phyloP scores from a whole-genome alignment of 2,113 vertebrate genomes.

The Perca schrenkii region DNA sequence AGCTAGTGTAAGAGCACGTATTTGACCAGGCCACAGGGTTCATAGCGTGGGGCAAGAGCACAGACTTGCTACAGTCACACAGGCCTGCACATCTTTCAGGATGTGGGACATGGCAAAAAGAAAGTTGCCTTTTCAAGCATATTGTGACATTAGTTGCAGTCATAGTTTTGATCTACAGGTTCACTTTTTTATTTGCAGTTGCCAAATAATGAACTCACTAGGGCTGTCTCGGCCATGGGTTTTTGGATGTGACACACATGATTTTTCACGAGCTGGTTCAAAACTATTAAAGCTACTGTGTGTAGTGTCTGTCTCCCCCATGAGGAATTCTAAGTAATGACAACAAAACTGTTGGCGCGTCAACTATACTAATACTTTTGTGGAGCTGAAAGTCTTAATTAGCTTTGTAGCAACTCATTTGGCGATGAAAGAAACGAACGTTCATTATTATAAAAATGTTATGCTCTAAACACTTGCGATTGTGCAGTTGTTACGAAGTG shows the following conservation, averaged over 20 bases:
- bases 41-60: constrained; percentile 1
- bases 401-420: no score
- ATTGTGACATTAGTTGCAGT: neutral
- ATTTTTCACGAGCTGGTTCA: neutral
- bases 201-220: neutral
- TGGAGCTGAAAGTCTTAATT: no score
- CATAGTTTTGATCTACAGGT: neutral
- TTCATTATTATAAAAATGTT: no score
- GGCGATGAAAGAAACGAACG: no score
- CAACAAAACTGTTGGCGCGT: no score
- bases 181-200: neutral
- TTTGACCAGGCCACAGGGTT: constrained; percentile 38
- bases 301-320: no score
- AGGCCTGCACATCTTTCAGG: constrained; percentile 1
- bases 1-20: constrained; percentile 28
- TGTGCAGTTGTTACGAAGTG: neutral
- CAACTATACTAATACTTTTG: no score
- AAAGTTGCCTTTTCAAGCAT: constrained; percentile 7
- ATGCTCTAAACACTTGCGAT: neutral
- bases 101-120: neutral
- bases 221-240: neutral
- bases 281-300: neutral
- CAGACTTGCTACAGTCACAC: constrained; percentile 23
- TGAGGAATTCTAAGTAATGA: no score
- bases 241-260: neutral